These are phyloP conservation scores for Tenrec ecaudatus DNA, from an alignment of 2,113 vertebrate genomes.

Conservation along the genomic window DNA sequence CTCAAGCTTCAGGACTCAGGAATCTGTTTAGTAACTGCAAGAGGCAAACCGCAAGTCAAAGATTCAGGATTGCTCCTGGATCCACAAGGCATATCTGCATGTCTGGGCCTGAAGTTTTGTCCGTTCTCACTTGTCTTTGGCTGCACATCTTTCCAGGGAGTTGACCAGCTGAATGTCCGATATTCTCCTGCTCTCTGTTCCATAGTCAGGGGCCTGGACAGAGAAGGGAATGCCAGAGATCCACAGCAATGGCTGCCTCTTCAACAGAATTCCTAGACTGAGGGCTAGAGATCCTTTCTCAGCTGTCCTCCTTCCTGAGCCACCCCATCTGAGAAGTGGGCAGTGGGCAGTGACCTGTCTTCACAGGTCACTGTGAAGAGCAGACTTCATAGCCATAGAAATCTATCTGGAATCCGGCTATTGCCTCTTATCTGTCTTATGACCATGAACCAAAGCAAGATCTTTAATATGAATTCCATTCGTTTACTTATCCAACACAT, in stretches of 20 bases:
- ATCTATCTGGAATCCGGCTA: not conserved
- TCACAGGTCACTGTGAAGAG: not conserved
- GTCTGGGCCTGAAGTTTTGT: not conserved
- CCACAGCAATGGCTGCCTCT: not conserved
- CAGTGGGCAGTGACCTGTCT: not conserved
- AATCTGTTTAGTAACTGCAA: slow-evolving; percentile 22
- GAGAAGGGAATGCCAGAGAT: not conserved
- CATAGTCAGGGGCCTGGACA: not conserved
- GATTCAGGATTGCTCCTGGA: slow-evolving; percentile 17
- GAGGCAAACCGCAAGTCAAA: slow-evolving; percentile 59
- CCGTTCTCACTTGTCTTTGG: not conserved
- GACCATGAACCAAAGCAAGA: not conserved
- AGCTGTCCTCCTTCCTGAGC: not conserved
- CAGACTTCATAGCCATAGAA: not conserved
- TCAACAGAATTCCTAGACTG: not conserved
- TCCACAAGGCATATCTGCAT: not conserved
- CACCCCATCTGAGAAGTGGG: not conserved
- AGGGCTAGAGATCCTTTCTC: not conserved
- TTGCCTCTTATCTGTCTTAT: not conserved
- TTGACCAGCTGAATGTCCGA: not conserved
- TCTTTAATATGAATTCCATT: slow-evolving; percentile 11
- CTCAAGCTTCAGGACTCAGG: slow-evolving; percentile 55
- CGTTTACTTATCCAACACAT: not conserved
- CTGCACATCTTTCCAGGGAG: not conserved
- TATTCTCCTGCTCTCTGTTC: not conserved